A percentile compares a stretch with the other conserved stretches of the same genome.
Conservation (phyloP, 2,888 invertebrate species). For the Dryocosmus kuriphilus region DNA sequence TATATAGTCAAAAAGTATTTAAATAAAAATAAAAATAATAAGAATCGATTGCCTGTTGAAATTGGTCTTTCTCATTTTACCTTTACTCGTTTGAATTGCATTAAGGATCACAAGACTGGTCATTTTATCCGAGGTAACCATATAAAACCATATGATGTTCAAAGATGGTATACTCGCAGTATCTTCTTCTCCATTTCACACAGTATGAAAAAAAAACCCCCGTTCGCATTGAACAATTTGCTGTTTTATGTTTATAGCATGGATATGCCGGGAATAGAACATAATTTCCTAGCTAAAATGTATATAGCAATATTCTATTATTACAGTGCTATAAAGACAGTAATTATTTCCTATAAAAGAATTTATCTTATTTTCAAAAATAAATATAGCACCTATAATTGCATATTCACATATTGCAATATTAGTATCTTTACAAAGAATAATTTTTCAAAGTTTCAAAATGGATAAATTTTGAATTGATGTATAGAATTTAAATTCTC, state of each 20-base stretch:
- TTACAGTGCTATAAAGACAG: neutral
- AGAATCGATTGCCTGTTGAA: neutral
- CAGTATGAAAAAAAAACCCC: constrained; percentile 57
- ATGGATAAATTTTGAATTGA: too few species aligned
- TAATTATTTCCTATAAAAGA: neutral
- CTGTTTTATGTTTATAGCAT: neutral
- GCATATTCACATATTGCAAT: too few species aligned
- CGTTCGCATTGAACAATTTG: neutral
- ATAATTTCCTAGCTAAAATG: neutral
- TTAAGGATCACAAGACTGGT: neutral
- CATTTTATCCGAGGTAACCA: neutral
- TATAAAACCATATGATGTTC: neutral
- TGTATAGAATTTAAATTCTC: too few species aligned
- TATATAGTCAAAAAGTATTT: neutral
- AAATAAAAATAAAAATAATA: neutral
- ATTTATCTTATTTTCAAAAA: neutral
- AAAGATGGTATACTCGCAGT: constrained; percentile 40
- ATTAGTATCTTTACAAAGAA: too few species aligned
- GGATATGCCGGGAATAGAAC: neutral
- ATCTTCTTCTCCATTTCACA: constrained; percentile 67
- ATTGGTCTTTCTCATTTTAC: neutral
- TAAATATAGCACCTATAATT: neutral
- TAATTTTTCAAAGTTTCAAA: too few species aligned
- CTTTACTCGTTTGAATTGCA: neutral
- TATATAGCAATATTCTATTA: neutral